phyloP scores from a whole-genome alignment of 1,140 invertebrate species.

The Ceratina calcarata region DNA sequence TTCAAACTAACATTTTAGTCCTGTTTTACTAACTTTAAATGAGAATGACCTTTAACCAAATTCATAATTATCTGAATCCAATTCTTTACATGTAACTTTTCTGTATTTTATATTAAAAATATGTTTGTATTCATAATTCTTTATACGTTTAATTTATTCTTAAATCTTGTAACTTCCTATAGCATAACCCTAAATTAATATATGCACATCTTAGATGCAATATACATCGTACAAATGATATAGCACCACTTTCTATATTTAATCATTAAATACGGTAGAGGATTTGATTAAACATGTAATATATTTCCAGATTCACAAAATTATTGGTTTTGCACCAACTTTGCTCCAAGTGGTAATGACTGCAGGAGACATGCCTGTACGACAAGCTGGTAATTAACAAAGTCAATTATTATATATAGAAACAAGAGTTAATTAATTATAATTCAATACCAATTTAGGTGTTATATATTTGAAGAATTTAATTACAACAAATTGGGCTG shows the following conservation, averaged over 20 bases:
- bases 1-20: not conserved
- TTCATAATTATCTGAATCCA: not conserved
- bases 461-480: slow-evolving; percentile 99
- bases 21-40: not conserved
- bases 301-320: slow-evolving; percentile 91
- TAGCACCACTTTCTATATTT: not conserved
- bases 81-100: not conserved
- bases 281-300: not conserved
- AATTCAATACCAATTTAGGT: slow-evolving; percentile 77
- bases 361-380: slow-evolving; percentile 92
- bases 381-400: slow-evolving; percentile 89
- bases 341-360: slow-evolving; percentile 96
- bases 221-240: not conserved
- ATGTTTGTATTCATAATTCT: not conserved
- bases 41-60: slow-evolving; percentile 36
- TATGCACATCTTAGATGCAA: not conserved
- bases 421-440: slow-evolving; percentile 12
- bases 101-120: not conserved
- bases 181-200: not conserved
- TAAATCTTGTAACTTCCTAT: not conserved
- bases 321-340: slow-evolving; percentile 96
- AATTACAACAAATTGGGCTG: slow-evolving; percentile 93
- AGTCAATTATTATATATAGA: not conserved
- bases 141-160: not conserved
- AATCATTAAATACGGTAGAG: not conserved